These are phyloP conservation scores for Palythoa grandiflora DNA, from an alignment of 92 coral and sea anemone species.

Conservation along the genomic window DNA sequence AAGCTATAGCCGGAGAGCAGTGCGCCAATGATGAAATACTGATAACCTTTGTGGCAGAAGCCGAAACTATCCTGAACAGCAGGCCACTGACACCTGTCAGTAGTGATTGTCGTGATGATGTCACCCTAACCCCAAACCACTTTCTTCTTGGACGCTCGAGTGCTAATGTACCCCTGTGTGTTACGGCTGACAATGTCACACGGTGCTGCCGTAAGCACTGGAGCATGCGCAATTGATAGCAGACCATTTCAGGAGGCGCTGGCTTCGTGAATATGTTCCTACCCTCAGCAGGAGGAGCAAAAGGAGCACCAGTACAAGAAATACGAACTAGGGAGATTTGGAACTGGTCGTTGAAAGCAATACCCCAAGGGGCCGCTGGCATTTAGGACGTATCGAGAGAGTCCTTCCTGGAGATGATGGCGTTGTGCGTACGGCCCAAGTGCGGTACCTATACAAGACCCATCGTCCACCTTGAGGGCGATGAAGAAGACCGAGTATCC, in stretches of 20 bases:
- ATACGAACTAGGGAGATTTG: constrained; percentile 32
- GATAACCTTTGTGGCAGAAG: neutral
- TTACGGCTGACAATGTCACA: neutral
- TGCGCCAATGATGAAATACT: neutral
- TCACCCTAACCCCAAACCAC: neutral
- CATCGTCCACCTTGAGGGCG: neutral
- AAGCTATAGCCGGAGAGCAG: neutral
- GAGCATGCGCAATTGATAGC: constrained; percentile 53
- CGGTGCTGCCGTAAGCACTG: neutral
- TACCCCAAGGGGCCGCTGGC: neutral
- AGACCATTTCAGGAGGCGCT: constrained; percentile 58
- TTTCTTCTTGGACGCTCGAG: neutral
- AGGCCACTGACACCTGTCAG: too few species aligned
- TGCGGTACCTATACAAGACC: neutral
- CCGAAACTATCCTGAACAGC: too few species aligned
- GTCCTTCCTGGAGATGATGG: constrained; percentile 35
- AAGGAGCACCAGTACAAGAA: constrained; percentile 37
- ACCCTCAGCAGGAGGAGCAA: constrained; percentile 17
- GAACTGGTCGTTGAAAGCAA: constrained; percentile 46
- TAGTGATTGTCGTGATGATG: too few species aligned
- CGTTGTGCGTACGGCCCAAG: neutral
- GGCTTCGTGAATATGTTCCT: constrained; percentile 57
- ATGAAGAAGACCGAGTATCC: neutral
- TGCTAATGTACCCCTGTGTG: neutral
- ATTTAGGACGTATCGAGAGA: neutral